Percentiles rank a stretch among this genome's conserved stretches.
Conservation (phyloP, 2,113 vertebrate genomes). For the Gnathochromis pfefferi region DNA sequence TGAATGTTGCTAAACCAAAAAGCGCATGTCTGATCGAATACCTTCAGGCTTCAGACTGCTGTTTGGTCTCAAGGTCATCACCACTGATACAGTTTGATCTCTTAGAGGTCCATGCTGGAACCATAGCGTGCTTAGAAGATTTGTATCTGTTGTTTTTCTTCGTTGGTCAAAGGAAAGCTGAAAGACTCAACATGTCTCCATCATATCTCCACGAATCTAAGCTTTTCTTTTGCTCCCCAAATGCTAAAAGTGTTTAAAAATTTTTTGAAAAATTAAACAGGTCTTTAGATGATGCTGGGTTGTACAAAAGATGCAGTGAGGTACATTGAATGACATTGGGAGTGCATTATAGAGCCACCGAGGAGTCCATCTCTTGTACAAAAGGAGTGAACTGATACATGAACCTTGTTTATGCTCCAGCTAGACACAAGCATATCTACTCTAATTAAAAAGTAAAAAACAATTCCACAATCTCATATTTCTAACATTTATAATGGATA, state of each 20-base stretch:
- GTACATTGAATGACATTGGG: not conserved
- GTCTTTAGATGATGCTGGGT: not conserved
- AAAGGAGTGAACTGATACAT: not conserved
- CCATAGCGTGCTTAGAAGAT: not conserved
- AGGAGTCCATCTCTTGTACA: not conserved
- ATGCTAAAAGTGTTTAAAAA: not conserved
- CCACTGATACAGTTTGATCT: not conserved
- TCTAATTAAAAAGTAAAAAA: not conserved
- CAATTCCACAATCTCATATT: not conserved
- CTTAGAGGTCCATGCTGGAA: not conserved
- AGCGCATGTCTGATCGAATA: fast-evolving
- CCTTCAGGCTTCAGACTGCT: not conserved
- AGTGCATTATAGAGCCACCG: not conserved
- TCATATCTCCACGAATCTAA: not conserved
- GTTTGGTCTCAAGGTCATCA: not conserved
- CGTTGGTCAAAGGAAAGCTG: not conserved
- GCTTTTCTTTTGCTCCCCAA: not conserved
- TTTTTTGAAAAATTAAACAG: not conserved
- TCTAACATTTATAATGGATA: not conserved
- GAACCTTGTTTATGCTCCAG: not conserved
- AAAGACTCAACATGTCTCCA: not conserved
- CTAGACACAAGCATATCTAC: not conserved
- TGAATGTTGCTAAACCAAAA: not conserved
- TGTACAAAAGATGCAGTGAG: not conserved
- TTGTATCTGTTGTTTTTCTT: not conserved